Evolutionary conservation across 2,888 invertebrate species (phyloP).

Genomic region (Trichogramma evanescens): DNA sequence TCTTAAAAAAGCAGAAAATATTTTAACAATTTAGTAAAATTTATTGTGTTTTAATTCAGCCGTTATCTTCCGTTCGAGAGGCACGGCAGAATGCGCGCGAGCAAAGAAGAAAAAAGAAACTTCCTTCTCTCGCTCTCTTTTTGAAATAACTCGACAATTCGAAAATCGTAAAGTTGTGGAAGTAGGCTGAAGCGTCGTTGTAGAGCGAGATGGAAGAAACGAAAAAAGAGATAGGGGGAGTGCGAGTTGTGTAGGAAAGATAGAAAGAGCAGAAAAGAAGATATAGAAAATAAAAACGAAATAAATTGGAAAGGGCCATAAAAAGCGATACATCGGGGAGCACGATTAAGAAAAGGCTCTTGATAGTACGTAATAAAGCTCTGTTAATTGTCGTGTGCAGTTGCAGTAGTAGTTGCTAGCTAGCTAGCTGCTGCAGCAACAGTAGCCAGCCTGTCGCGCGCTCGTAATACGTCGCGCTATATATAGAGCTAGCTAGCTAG

Average conservation of each 20-base stretch:
- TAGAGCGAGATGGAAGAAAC: not conserved
- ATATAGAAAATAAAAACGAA: not conserved
- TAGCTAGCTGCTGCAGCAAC: no score
- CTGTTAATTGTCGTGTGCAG: conserved; percentile 21
- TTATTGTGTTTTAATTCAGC: no score
- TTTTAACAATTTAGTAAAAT: no score
- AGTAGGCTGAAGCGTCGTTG: not conserved
- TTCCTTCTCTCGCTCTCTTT: not conserved
- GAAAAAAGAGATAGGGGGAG: not conserved
- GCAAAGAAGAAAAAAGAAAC: not conserved
- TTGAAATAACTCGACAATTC: no score
- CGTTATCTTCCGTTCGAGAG: no score
- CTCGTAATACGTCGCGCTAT: no score
- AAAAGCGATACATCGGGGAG: conserved; percentile 26
- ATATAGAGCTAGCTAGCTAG: no score
- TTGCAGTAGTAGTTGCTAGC: no score
- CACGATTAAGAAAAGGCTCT: conserved; percentile 26
- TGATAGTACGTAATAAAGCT: conserved; percentile 24
- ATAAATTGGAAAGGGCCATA: conserved; percentile 9
- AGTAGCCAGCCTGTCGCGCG: no score
- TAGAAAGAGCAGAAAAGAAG: not conserved
- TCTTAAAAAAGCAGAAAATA: no score
- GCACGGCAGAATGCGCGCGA: no score
- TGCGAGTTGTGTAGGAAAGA: not conserved
- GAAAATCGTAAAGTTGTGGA: no score